Evolutionary conservation across 2,888 invertebrate genomes (phyloP).

Genomic region (Flabesymbios commensalis): DNA sequence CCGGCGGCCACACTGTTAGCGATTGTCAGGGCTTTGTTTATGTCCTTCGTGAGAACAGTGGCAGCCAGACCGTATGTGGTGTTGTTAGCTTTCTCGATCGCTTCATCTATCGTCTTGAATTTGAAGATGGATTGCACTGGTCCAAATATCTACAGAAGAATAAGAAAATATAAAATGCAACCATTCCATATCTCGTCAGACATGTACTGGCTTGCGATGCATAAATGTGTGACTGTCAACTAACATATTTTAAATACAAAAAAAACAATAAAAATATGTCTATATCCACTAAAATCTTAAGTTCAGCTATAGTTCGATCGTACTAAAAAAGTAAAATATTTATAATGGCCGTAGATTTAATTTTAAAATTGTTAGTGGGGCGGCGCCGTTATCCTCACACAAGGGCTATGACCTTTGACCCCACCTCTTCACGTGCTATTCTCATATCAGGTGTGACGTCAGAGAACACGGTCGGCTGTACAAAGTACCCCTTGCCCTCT

Average conservation of each 20-base stretch:
- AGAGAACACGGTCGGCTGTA: slow-evolving; percentile 64
- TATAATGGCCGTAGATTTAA: too few relatives aligned
- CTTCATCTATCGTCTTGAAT: slow-evolving; percentile 63
- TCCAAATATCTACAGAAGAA: slow-evolving; percentile 62
- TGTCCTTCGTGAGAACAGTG: slow-evolving; percentile 87
- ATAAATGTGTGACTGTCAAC: too few relatives aligned
- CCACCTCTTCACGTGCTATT: slow-evolving; percentile 64
- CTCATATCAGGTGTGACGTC: slow-evolving; percentile 63
- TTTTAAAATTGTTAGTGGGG: too few relatives aligned
- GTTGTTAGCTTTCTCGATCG: slow-evolving; percentile 85
- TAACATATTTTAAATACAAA: too few relatives aligned
- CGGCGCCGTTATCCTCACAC: too few relatives aligned
- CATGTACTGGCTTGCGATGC: too few relatives aligned
- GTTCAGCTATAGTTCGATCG: too few relatives aligned
- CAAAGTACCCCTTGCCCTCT: slow-evolving; percentile 61
- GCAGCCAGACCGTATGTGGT: slow-evolving; percentile 92
- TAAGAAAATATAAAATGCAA: too few relatives aligned
- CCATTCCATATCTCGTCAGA: too few relatives aligned
- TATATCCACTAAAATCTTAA: too few relatives aligned
- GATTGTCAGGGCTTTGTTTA: slow-evolving; percentile 77
- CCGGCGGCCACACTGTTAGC: slow-evolving; percentile 80
- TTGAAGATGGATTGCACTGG: slow-evolving; percentile 64
- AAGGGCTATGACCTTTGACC: not conserved
- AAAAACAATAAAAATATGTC: too few relatives aligned
- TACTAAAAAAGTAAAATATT: too few relatives aligned